A percentile compares a stretch with the other conserved stretches of the same genome.
Conservation (phyloP, 2,888 invertebrate species). For the Zhuqinia jingwanae region DNA sequence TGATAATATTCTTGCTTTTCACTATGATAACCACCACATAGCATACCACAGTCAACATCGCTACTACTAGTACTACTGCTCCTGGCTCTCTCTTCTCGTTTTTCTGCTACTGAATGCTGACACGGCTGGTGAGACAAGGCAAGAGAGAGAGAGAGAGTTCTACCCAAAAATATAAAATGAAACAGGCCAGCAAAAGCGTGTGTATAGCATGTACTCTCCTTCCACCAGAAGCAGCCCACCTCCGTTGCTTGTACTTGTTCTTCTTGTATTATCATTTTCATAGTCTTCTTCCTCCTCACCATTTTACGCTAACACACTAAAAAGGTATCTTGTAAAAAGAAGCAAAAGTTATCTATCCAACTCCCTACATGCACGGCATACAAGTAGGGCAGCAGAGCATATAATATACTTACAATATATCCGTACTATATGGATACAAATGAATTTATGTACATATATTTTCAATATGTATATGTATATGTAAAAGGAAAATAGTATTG, state of each 20-base stretch:
- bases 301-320: neutral
- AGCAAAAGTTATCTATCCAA: neutral
- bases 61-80: constrained; percentile 31
- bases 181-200: constrained; percentile 22
- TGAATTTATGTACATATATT: no score
- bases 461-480: constrained; percentile 24
- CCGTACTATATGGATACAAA: neutral
- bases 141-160: constrained; percentile 23
- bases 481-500: constrained; percentile 39
- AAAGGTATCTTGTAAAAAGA: neutral
- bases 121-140: constrained; percentile 36
- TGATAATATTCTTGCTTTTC: constrained; percentile 30
- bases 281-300: constrained; percentile 5
- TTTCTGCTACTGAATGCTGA: constrained; percentile 30
- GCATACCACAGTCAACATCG: constrained; percentile 9
- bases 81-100: constrained; percentile 10
- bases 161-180: constrained; percentile 20
- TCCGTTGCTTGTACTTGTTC: neutral
- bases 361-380: neutral
- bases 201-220: neutral
- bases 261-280: constrained; percentile 47
- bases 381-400: neutral
- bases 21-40: neutral
- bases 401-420: no score
- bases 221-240: no score